Conservation (phyloP, 2,113 vertebrate species). For the Pithys albifrons region DNA sequence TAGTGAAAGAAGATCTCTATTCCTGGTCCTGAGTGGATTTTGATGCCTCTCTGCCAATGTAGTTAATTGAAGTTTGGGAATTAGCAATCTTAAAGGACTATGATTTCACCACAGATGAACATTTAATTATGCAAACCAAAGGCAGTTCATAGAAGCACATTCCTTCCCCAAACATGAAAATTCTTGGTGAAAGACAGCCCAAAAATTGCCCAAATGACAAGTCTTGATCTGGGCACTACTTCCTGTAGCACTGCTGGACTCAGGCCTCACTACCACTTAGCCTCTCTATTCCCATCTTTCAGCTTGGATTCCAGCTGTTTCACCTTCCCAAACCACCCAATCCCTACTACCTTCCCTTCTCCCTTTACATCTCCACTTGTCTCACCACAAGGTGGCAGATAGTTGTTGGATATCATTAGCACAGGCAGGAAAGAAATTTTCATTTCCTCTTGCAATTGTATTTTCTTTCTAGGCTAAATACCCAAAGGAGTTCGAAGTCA, state of each 20-base stretch:
- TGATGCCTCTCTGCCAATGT: accelerated
- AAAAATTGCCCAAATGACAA: background rate
- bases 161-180: background rate
- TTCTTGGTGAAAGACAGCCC: background rate
- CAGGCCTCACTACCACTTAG: background rate
- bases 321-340: background rate
- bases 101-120: background rate
- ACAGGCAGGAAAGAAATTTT: background rate
- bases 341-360: background rate
- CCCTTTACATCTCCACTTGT: background rate
- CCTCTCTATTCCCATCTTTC: background rate
- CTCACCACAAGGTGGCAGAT: background rate
- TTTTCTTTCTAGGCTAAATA: background rate
- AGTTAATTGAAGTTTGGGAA: background rate
- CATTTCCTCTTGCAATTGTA: background rate
- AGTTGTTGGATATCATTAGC: background rate
- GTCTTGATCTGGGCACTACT: background rate
- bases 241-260: background rate
- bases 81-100: background rate
- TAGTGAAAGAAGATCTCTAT: background rate
- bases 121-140: background rate
- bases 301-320: background rate
- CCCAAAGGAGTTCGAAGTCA: background rate
- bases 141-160: background rate
- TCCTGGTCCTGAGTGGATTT: background rate